Evolutionary conservation across 2,113 vertebrate species (phyloP).

Genomic region (Benitochromis conjunctus): DNA sequence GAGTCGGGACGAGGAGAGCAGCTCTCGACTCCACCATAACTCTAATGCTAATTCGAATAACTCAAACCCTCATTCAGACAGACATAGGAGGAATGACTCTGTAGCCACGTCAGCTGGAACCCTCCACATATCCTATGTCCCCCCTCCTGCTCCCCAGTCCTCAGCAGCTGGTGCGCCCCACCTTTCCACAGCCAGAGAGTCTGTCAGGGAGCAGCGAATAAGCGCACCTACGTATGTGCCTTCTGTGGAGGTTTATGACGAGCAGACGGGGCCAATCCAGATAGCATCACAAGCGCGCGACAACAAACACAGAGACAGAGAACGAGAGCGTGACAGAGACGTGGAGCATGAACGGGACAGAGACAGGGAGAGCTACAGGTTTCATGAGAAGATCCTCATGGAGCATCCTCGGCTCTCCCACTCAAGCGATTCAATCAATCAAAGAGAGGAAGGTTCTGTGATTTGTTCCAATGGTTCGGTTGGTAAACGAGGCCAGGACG

Average conservation of each 20-base stretch:
- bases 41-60: conserved; percentile 12
- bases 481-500: conserved; percentile 76
- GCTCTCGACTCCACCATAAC: conserved; percentile 30
- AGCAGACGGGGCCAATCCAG: conserved; percentile 88
- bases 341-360: conserved; percentile 66
- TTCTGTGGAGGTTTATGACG: conserved; percentile 92
- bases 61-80: conserved; percentile 57
- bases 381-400: conserved; percentile 65
- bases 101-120: conserved; percentile 66
- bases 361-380: conserved; percentile 68
- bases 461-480: conserved; percentile 83
- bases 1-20: conserved; percentile 55
- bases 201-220: conserved; percentile 87
- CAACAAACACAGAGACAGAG: conserved; percentile 75
- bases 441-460: conserved; percentile 87
- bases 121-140: conserved; percentile 78
- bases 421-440: conserved; percentile 74
- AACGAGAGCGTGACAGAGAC: background rate
- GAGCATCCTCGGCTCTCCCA: conserved; percentile 71
- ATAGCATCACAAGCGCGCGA: conserved; percentile 91
- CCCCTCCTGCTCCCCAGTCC: conserved; percentile 72
- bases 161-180: conserved; percentile 53
- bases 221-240: conserved; percentile 94
- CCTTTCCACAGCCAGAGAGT: conserved; percentile 76
- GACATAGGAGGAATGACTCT: conserved; percentile 76